Percentiles rank a stretch among this genome's conserved stretches.
These are phyloP conservation scores for Acrocyrtus sp. DNA, from an alignment of 2,888 invertebrate species.

Conservation along the genomic window DNA sequence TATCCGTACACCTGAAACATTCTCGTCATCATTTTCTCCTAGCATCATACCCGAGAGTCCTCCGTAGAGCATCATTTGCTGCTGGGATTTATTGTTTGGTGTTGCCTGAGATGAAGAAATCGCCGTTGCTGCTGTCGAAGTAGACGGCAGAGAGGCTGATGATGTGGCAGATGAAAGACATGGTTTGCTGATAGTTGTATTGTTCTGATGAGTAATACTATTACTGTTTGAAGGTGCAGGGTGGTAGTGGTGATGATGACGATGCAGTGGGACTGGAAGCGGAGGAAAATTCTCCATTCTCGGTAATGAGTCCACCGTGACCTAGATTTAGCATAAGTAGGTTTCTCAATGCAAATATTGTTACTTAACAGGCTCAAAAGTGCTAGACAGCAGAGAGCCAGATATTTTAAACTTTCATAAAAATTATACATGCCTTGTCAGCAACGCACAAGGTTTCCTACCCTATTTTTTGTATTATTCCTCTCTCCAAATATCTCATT, in stretches of 20 bases:
- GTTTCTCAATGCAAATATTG: too few species aligned
- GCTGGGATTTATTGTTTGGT: slow-evolving; percentile 38
- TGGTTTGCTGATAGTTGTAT: slow-evolving; percentile 40
- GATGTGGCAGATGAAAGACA: slow-evolving; percentile 50
- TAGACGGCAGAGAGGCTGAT: slow-evolving; percentile 3
- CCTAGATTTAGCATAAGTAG: too few species aligned
- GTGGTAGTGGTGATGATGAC: slow-evolving; percentile 1
- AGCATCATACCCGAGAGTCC: too few species aligned
- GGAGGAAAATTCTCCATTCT: slow-evolving; percentile 38
- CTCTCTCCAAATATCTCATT: too few species aligned
- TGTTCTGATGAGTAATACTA: slow-evolving; percentile 16
- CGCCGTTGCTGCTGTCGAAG: not conserved
- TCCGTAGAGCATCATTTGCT: slow-evolving; percentile 32
- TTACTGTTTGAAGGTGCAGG: slow-evolving; percentile 19
- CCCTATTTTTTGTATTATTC: too few species aligned
- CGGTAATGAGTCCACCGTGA: slow-evolving; percentile 46
- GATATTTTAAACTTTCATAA: too few species aligned
- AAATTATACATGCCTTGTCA: too few species aligned
- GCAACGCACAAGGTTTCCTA: too few species aligned
- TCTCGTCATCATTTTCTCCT: slow-evolving; percentile 22
- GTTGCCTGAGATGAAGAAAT: not conserved
- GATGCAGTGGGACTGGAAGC: slow-evolving; percentile 35
- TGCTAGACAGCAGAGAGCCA: too few species aligned
- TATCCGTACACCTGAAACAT: slow-evolving; percentile 41
- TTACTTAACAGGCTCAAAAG: too few species aligned